Percentiles rank a stretch among this genome's conserved stretches.
Conservation (phyloP, 2,113 vertebrate species). For the Pelvicachromis taeniatus region DNA sequence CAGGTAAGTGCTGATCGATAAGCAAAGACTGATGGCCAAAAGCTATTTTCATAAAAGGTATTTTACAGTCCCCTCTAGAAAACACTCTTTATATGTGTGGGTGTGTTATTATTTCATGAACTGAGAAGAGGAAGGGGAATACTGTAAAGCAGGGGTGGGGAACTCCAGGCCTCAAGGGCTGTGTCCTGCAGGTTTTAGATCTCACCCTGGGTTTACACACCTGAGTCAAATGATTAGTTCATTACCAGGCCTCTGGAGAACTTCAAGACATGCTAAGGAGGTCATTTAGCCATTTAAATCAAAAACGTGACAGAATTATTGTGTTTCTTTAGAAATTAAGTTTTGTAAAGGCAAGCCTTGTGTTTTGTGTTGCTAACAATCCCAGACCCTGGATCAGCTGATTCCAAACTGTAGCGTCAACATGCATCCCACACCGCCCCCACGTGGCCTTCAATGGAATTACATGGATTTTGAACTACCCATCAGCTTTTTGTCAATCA, state of each 20-base stretch:
- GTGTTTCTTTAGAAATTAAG: background rate
- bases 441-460: conserved; percentile 20
- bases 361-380: background rate
- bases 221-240: too few relatives aligned
- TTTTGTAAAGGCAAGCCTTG: background rate
- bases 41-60: background rate
- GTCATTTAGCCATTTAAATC: too few relatives aligned
- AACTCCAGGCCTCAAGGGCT: too few relatives aligned
- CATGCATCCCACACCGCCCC: conserved; percentile 24
- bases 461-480: background rate
- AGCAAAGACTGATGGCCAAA: background rate
- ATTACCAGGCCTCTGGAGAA: too few relatives aligned
- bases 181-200: too few relatives aligned
- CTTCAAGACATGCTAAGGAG: too few relatives aligned
- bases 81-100: background rate
- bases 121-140: background rate
- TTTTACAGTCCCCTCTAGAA: background rate
- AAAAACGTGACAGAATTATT: background rate
- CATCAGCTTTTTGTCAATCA: background rate
- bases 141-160: background rate
- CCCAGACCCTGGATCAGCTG: background rate
- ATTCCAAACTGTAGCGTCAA: background rate
- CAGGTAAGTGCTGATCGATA: fast-evolving
- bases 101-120: background rate
- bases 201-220: too few relatives aligned